phyloP scores from a whole-genome alignment of 2,888 invertebrate species.

The Odontocerum albicorne region DNA sequence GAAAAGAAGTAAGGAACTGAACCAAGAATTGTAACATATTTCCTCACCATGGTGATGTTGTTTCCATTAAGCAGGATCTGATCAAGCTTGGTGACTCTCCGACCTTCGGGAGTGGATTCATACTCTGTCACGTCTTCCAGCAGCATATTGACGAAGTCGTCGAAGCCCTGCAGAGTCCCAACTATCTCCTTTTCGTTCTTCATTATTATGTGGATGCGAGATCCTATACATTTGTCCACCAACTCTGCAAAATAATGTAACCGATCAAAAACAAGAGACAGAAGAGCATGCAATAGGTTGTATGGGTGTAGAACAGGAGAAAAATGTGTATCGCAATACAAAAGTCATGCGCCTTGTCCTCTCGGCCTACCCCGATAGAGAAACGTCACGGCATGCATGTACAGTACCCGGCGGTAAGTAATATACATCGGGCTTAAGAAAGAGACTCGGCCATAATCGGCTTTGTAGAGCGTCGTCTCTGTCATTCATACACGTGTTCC shows the following conservation, averaged over 20 bases:
- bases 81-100: conserved; percentile 94
- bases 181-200: conserved; percentile 99
- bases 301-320: neutral
- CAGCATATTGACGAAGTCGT: conserved; percentile 98
- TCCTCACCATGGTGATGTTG: conserved; percentile 93
- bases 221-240: conserved; percentile 99
- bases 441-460: no score
- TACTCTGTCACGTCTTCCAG: conserved; percentile 97
- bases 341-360: no score
- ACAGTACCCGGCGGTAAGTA: no score
- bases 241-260: conserved; percentile 69
- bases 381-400: no score
- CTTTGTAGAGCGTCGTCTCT: no score
- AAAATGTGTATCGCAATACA: no score
- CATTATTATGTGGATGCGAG: conserved; percentile 99
- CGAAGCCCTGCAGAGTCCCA: conserved; percentile 95
- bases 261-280: neutral
- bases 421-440: no score
- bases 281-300: neutral
- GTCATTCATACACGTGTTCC: neutral
- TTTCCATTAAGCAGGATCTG: conserved; percentile 98
- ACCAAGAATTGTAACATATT: no score
- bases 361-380: no score
- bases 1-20: no score
- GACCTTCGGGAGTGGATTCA: conserved; percentile 95